These are phyloP conservation scores for Drosophila ohnishii DNA, from an alignment of 1,140 invertebrate genomes.

Conservation along the genomic window DNA sequence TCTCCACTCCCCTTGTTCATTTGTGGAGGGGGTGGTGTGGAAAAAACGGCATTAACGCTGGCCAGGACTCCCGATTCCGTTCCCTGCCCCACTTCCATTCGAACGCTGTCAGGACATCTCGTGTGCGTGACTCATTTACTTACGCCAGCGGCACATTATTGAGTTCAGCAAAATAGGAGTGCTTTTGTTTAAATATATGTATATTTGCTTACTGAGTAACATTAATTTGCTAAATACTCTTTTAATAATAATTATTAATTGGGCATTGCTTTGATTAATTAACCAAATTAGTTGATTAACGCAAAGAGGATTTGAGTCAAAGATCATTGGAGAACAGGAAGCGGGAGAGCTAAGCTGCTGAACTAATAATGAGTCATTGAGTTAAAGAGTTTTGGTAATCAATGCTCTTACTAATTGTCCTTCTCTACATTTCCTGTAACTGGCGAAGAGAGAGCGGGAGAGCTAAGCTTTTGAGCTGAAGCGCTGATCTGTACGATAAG, in stretches of 20 bases:
- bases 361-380: no score
- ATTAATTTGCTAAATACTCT: not conserved
- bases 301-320: no score
- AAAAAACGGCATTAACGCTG: slow-evolving; percentile 59
- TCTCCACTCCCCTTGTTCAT: slow-evolving; percentile 2
- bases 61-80: slow-evolving; percentile 18
- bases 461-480: no score
- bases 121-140: slow-evolving; percentile 65
- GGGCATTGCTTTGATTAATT: not conserved
- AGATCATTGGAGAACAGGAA: no score
- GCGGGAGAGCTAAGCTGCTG: no score
- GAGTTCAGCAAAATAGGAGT: slow-evolving; percentile 6
- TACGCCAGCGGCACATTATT: slow-evolving; percentile 8
- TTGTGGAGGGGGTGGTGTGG: not conserved
- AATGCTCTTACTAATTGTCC: no score
- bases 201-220: not conserved
- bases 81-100: not conserved
- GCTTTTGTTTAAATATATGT: not conserved
- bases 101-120: slow-evolving; percentile 38
- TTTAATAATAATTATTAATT: not conserved
- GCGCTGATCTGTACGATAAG: no score
- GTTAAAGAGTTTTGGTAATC: no score
- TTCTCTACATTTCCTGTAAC: no score
- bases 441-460: no score
- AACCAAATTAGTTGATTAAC: not conserved